Conservation (phyloP, 30 jellyfish, hydroid and myxozoan species). For the Sanderia malayensis region DNA sequence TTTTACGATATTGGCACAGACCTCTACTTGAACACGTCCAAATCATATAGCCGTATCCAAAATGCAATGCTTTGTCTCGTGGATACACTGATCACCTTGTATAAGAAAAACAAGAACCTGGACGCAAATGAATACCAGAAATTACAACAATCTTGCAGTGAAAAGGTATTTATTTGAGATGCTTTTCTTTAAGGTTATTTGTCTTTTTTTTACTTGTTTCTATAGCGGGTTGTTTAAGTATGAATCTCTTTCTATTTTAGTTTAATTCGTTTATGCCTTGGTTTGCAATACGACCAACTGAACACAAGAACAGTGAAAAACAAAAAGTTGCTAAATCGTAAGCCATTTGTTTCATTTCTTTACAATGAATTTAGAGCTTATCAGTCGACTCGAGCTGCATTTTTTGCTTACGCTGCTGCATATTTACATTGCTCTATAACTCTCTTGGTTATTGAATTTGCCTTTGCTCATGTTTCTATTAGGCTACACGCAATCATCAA, state of each 20-base stretch:
- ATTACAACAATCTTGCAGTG: not conserved
- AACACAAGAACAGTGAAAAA: conserved; percentile 16
- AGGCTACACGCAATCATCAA: conserved; percentile 15
- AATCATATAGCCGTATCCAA: conserved; percentile 18
- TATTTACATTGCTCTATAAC: too few species aligned
- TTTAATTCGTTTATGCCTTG: conserved; percentile 19
- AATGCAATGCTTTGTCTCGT: conserved; percentile 2
- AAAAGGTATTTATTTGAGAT: not conserved
- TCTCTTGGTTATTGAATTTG: not conserved
- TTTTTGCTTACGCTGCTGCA: too few species aligned
- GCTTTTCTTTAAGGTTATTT: not conserved
- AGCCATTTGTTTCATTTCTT: too few species aligned
- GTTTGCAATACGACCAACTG: conserved; percentile 17
- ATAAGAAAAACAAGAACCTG: not conserved
- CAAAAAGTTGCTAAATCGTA: too few species aligned
- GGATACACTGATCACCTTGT: conserved; percentile 8
- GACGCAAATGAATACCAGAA: not conserved
- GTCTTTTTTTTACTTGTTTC: not conserved
- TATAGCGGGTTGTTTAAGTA: not conserved
- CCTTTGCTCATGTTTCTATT: not conserved
- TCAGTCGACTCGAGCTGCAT: too few species aligned
- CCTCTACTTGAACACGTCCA: conserved; percentile 12
- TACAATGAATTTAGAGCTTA: too few species aligned
- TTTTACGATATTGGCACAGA: not conserved
- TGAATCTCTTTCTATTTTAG: not conserved